Conservation (phyloP, 2,113 vertebrate genomes). For the Notarius lentiginosus region DNA sequence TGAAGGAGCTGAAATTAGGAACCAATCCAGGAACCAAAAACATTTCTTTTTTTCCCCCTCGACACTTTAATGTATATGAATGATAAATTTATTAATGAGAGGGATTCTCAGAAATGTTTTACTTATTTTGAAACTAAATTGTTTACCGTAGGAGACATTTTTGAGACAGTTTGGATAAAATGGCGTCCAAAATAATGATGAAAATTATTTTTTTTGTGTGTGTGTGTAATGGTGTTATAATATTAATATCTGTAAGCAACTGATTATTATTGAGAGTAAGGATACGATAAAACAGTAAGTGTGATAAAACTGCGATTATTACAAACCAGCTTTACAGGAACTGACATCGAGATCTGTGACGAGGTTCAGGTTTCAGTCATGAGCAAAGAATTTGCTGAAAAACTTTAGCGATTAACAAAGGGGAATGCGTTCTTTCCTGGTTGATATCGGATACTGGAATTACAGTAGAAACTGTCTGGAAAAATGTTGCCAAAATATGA, state of each 20-base stretch:
- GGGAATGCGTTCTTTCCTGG: neutral
- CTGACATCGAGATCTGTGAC: neutral
- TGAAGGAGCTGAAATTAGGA: neutral
- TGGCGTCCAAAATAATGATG: neutral
- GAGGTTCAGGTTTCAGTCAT: neutral
- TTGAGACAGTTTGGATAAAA: neutral
- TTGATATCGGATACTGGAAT: neutral
- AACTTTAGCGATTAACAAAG: too few species aligned
- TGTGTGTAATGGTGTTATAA: neutral
- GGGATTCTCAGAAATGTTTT: neutral
- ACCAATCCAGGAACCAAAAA: neutral
- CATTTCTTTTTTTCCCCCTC: neutral
- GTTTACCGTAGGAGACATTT: neutral
- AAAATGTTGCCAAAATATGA: neutral
- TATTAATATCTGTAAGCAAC: neutral
- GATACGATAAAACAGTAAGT: neutral
- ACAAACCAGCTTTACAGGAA: neutral
- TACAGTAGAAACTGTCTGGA: neutral
- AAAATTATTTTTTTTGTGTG: neutral
- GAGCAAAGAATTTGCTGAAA: neutral
- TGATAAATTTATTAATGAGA: neutral
- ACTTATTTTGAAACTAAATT: neutral
- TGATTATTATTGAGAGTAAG: neutral
- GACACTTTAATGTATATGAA: neutral
- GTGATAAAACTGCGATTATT: neutral